Conservation (phyloP, 2,888 invertebrate species). For the Hermaeophaga mercurialis region DNA sequence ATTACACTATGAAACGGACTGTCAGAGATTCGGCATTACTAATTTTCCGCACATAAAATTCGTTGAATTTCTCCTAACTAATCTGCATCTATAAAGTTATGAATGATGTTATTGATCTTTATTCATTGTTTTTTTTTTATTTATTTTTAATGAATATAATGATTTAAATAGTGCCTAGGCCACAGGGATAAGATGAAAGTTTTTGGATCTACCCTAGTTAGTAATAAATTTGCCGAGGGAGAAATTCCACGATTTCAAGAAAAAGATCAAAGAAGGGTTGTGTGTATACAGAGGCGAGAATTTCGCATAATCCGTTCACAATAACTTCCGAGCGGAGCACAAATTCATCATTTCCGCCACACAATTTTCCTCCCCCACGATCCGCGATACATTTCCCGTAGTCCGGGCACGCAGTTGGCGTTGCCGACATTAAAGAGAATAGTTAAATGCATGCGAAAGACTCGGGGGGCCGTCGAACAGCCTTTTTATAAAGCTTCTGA, state of each 20-base stretch:
- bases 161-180: too few species aligned
- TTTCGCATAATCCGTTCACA: conserved; percentile 25
- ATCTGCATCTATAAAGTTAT: too few species aligned
- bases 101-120: too few species aligned
- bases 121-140: too few species aligned
- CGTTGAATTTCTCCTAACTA: too few species aligned
- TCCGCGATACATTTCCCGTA: conserved; percentile 25
- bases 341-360: conserved; percentile 27
- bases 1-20: too few species aligned
- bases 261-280: conserved; percentile 15
- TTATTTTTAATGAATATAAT: too few species aligned
- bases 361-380: conserved; percentile 24
- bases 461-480: conserved; percentile 34
- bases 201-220: not conserved
- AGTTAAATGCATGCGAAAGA: conserved; percentile 41
- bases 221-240: not conserved
- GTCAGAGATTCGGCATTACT: too few species aligned
- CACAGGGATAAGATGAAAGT: not conserved
- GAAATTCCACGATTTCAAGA: conserved; percentile 4
- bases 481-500: conserved; percentile 41
- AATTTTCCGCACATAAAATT: too few species aligned
- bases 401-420: conserved; percentile 30
- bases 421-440: conserved; percentile 43
- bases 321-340: conserved; percentile 17
- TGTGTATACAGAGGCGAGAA: conserved; percentile 16